A percentile compares a stretch with the other conserved stretches of the same genome.
Evolutionary conservation across 2,797 vertebrate species (phyloP).

Genomic region (Hybognathus amarus): DNA sequence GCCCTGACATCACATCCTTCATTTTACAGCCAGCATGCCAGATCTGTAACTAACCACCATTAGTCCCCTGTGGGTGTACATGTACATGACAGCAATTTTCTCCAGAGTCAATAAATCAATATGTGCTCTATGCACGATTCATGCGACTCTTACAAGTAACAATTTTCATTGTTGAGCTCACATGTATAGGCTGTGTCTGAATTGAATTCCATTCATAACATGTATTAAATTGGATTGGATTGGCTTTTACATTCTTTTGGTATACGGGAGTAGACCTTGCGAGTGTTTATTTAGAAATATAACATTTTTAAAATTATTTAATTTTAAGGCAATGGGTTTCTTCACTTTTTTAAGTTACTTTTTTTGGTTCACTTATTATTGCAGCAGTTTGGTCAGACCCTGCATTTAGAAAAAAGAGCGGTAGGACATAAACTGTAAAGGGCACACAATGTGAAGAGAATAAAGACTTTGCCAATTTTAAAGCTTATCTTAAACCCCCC

Average conservation of each 20-base stretch:
- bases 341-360: background rate
- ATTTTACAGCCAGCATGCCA: constrained; percentile 25
- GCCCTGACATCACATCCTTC: constrained; percentile 15
- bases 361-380: constrained; percentile 14
- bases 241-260: background rate
- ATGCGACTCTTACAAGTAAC: constrained; percentile 20
- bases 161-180: background rate
- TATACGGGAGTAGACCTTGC: no score
- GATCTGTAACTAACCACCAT: constrained; percentile 33
- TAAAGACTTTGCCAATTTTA: constrained; percentile 12
- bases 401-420: constrained; percentile 21
- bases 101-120: constrained; percentile 42
- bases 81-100: constrained; percentile 45
- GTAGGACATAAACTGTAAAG: constrained; percentile 39
- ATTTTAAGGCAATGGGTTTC: no score
- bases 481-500: no score
- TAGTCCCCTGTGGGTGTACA: constrained; percentile 34
- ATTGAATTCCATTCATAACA: constrained; percentile 3
- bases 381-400: constrained; percentile 21
- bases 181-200: background rate
- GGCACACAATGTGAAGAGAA: constrained; percentile 39
- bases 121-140: constrained; percentile 2
- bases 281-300: no score
- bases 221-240: background rate
- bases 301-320: no score